These are phyloP conservation scores for Sceloporus tristichus DNA, from an alignment of 2,113 vertebrate genomes.

Conservation along the genomic window DNA sequence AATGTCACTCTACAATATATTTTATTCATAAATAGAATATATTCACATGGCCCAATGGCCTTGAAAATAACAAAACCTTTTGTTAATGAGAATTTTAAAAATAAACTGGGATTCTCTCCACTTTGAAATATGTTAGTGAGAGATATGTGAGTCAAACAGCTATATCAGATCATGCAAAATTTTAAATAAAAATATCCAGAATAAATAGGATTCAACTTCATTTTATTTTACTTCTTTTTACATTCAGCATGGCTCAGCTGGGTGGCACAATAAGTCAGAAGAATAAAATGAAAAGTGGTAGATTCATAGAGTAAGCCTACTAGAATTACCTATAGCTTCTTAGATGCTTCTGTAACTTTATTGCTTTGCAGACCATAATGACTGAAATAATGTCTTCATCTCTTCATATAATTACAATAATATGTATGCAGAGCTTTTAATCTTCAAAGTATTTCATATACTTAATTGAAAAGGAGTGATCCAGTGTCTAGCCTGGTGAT, in stretches of 20 bases:
- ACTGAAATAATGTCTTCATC: conserved; percentile 24
- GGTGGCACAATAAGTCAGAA: neutral
- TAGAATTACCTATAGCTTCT: neutral
- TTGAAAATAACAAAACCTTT: neutral
- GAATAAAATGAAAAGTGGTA: neutral
- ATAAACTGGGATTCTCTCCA: neutral
- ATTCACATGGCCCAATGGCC: neutral
- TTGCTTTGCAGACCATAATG: neutral
- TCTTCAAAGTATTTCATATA: conserved; percentile 7
- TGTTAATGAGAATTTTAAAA: neutral
- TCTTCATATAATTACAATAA: conserved; percentile 28
- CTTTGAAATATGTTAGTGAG: conserved; percentile 1
- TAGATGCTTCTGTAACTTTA: neutral
- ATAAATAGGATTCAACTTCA: neutral
- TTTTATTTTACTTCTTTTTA: neutral
- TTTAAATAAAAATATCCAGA: neutral
- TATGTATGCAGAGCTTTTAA: neutral
- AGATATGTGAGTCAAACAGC: neutral
- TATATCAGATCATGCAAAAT: neutral
- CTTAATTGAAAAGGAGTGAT: conserved; percentile 17
- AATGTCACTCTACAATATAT: neutral
- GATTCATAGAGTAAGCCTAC: neutral
- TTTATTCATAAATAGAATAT: neutral
- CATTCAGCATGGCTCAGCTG: neutral
- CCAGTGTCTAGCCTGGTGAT: neutral